These are phyloP conservation scores for Mandrillus leucophaeus DNA, from an alignment of 2,113 vertebrate species.

Conservation along the genomic window DNA sequence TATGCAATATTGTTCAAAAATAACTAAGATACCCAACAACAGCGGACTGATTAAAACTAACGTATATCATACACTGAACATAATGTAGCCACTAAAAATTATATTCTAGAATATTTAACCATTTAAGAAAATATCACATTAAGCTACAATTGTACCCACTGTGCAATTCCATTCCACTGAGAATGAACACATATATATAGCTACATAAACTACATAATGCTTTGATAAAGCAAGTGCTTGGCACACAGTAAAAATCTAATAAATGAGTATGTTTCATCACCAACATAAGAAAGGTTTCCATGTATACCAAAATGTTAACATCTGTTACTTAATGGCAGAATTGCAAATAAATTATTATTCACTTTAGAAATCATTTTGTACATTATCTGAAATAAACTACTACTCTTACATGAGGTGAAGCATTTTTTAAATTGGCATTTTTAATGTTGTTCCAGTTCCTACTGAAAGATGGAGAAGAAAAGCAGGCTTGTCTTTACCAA, in stretches of 20 bases:
- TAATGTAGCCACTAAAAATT: background rate
- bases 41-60: background rate
- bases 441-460: background rate
- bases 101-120: slow-evolving; percentile 11
- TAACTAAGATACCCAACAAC: background rate
- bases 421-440: background rate
- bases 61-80: background rate
- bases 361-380: slow-evolving; percentile 14
- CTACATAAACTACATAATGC: background rate
- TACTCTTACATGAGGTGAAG: background rate
- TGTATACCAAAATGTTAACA: background rate
- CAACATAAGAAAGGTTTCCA: background rate
- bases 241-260: slow-evolving; percentile 37
- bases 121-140: background rate
- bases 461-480: background rate
- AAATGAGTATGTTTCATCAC: background rate
- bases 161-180: background rate
- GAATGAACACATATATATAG: background rate
- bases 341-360: slow-evolving; percentile 17
- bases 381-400: slow-evolving; percentile 19
- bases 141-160: background rate
- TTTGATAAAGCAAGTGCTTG: background rate
- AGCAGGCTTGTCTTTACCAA: background rate
- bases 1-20: slow-evolving; percentile 13
- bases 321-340: background rate